Percentiles rank a stretch among this genome's conserved stretches.
phyloP scores from a whole-genome alignment of 2,888 invertebrate species.

The Polyommatus icarus region DNA sequence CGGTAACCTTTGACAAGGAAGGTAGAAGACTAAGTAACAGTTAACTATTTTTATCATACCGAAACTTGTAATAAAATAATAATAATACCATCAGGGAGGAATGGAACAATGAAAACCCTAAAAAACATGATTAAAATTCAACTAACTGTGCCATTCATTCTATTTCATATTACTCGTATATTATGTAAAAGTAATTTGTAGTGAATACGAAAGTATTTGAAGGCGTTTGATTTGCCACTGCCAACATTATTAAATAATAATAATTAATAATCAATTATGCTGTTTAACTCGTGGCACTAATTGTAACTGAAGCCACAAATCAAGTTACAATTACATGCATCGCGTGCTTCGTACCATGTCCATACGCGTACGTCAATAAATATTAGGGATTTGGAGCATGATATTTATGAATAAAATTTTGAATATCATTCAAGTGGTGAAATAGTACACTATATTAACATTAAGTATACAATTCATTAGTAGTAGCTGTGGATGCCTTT shows the following conservation, averaged over 20 bases:
- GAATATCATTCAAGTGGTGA: not conserved
- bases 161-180: too few species aligned
- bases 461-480: not conserved
- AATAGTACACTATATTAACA: not conserved
- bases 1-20: too few species aligned
- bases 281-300: slow-evolving; percentile 1
- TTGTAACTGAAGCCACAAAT: slow-evolving; percentile 26
- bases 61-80: too few species aligned
- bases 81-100: too few species aligned
- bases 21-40: too few species aligned
- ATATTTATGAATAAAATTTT: not conserved
- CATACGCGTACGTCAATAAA: not conserved
- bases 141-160: too few species aligned
- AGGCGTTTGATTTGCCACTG: not conserved
- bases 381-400: slow-evolving; percentile 18
- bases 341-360: not conserved
- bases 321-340: slow-evolving; percentile 21
- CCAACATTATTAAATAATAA: not conserved
- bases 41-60: too few species aligned
- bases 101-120: too few species aligned
- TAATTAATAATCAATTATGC: not conserved
- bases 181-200: too few species aligned
- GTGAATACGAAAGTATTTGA: not conserved
- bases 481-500: not conserved
- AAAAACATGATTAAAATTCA: too few species aligned